phyloP scores from a whole-genome alignment of 2,797 vertebrate genomes.

The Microchirus variegatus region DNA sequence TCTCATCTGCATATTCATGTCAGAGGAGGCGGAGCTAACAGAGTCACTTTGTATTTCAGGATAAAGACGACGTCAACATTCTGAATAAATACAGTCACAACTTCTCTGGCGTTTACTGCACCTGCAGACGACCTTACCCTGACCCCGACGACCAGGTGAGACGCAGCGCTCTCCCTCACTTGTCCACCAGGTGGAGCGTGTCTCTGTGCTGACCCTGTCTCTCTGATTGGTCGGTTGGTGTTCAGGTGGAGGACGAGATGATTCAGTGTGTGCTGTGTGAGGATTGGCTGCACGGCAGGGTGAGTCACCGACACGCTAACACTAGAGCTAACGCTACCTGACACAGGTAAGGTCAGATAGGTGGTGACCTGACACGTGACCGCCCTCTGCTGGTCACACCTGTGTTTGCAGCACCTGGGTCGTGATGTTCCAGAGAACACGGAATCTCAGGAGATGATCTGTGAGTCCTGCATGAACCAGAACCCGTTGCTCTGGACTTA shows the following conservation, averaged over 20 bases:
- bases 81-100: constrained; percentile 96
- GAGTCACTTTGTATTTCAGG: constrained; percentile 83
- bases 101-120: constrained; percentile 94
- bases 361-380: too few relatives aligned
- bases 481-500: constrained; percentile 91
- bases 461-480: constrained; percentile 90
- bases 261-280: constrained; percentile 97
- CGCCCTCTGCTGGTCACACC: too few relatives aligned
- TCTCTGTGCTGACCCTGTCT: background rate
- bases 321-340: too few relatives aligned
- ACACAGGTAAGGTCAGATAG: background rate
- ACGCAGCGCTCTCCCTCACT: background rate
- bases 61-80: constrained; percentile 88
- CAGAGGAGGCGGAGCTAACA: too few relatives aligned
- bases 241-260: constrained; percentile 95
- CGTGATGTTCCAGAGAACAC: constrained; percentile 87
- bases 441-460: constrained; percentile 97
- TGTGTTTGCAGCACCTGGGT: constrained; percentile 87
- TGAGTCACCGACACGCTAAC: constrained; percentile 70
- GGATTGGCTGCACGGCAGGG: constrained; percentile 97
- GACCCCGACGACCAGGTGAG: constrained; percentile 95
- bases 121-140: constrained; percentile 93
- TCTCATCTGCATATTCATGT: too few relatives aligned
- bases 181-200: background rate
- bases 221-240: constrained; percentile 14